Conservation (phyloP, 2,113 vertebrate genomes). For the Origma solitaria region DNA sequence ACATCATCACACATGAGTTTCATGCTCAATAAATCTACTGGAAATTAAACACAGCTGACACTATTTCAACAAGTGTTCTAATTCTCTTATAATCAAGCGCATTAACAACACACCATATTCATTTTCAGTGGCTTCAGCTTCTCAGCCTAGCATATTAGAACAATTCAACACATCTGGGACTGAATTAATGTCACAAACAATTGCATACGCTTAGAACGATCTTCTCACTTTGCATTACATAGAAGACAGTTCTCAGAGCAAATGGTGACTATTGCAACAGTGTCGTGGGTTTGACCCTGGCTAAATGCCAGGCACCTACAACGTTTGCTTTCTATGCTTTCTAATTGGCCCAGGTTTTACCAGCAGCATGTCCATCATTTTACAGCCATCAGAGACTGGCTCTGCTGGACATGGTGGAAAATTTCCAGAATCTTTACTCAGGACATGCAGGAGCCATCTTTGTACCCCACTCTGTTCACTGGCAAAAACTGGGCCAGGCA, state of each 20-base stretch:
- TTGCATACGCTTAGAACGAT: background rate
- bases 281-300: no score
- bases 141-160: background rate
- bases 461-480: no score
- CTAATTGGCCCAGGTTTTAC: no score
- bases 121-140: background rate
- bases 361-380: no score
- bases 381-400: no score
- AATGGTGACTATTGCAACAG: background rate
- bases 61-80: slow-evolving; percentile 19
- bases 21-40: background rate
- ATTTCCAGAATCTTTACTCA: no score
- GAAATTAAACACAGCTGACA: slow-evolving; percentile 25
- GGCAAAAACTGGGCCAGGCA: no score
- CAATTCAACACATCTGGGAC: slow-evolving; percentile 25
- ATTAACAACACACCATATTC: background rate
- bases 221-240: background rate
- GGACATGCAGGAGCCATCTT: no score
- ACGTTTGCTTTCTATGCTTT: no score
- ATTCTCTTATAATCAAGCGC: slow-evolving; percentile 14
- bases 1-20: background rate
- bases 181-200: slow-evolving; percentile 33
- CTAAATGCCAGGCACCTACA: no score
- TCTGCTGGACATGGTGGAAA: no score
- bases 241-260: background rate